Conservation (phyloP, 2,113 vertebrate species). For the Phaethornis superciliosus region DNA sequence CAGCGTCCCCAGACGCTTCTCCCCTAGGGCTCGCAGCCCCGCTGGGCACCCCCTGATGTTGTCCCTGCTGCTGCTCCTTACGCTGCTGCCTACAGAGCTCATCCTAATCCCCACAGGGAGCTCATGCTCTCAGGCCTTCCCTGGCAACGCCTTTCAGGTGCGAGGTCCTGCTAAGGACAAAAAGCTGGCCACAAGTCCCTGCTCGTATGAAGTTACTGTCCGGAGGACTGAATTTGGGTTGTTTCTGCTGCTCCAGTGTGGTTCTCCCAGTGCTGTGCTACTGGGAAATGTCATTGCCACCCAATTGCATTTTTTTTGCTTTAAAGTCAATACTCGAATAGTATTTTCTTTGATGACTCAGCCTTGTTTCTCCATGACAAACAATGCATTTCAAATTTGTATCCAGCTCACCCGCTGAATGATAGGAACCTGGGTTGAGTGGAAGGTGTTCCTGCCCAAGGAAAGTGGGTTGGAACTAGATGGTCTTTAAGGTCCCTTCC, state of each 20-base stretch:
- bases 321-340: not conserved
- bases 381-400: not conserved
- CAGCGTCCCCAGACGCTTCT: not conserved
- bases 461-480: too few relatives aligned
- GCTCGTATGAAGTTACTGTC: not conserved
- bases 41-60: not conserved
- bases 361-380: not conserved
- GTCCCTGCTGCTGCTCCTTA: rapidly evolving
- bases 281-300: not conserved
- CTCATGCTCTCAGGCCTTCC: not conserved
- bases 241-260: not conserved
- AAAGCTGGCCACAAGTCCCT: not conserved
- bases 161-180: not conserved
- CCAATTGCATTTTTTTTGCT: not conserved
- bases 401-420: rapidly evolving
- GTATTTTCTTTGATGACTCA: not conserved
- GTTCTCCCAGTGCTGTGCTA: not conserved
- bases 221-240: not conserved
- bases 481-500: too few relatives aligned
- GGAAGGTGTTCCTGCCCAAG: too few relatives aligned
- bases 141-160: not conserved
- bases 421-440: not conserved
- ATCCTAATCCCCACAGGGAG: not conserved
- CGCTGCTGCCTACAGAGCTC: not conserved
- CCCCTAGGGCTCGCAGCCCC: not conserved